These are phyloP conservation scores for Spongilla lacustris DNA, from an alignment of 37 sponge, comb jelly and placozoan species.

Conservation along the genomic window DNA sequence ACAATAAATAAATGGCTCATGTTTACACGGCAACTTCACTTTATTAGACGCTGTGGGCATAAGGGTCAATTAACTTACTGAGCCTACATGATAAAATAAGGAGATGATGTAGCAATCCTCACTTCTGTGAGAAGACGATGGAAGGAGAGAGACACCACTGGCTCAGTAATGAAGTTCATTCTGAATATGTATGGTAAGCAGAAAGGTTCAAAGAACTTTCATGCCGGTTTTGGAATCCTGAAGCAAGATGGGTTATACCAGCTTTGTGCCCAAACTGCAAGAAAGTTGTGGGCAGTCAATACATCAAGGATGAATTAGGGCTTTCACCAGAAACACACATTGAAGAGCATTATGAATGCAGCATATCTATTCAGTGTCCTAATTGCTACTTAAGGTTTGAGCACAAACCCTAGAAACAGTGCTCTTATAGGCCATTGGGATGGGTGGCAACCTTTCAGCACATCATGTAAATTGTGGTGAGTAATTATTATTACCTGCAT, in stretches of 20 bases:
- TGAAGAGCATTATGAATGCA: not conserved
- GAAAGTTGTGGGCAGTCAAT: conserved; percentile 1
- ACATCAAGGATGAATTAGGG: not conserved
- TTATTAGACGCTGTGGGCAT: no score
- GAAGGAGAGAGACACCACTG: conserved; percentile 15
- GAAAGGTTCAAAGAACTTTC: conserved; percentile 14
- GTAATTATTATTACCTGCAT: not conserved
- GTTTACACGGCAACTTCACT: no score
- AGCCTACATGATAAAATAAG: no score
- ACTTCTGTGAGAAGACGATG: conserved; percentile 7
- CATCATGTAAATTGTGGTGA: conserved; percentile 21
- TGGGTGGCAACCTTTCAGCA: conserved; percentile 19
- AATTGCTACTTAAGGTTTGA: no score
- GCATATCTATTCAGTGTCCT: no score
- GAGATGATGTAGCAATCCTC: no score
- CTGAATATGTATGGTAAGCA: conserved; percentile 21
- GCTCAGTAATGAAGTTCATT: not conserved
- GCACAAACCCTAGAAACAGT: conserved; percentile 21
- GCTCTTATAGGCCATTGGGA: conserved; percentile 33
- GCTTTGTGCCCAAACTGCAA: conserved; percentile 3
- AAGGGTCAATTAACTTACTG: no score
- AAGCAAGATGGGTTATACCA: not conserved
- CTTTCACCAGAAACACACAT: not conserved
- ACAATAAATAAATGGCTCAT: no score
- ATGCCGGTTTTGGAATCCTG: conserved; percentile 38